Evolutionary conservation across 2,888 invertebrate genomes (phyloP), one percentile per base, ranked within the genome.

Genomic region (Sphaerophoria rueppellii): DNA sequence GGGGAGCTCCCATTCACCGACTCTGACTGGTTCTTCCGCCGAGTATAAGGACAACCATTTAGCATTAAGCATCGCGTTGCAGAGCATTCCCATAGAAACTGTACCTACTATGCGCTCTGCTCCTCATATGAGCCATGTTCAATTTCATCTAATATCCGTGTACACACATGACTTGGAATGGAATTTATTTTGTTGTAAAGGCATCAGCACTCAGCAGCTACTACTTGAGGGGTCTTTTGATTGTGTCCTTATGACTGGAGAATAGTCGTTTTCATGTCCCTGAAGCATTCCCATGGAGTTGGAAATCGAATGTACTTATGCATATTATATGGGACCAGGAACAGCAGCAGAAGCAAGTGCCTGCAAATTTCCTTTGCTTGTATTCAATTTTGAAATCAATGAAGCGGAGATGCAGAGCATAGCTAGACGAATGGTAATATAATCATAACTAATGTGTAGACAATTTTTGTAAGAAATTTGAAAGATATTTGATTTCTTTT

Each of bases 141-240:
- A 83, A 83, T 83, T 83, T 74, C 79, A 75, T 75, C 79, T 83
- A 83, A 83, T 83, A 83, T 83, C 79, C 83, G 67, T 79, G 83
- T 83, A 83, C 71, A 79, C 83, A 83, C 83, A 83, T 83, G 83
- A 79, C 67, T 83, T 75, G 83, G 24, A 79, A 83, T 75, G 83
- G 79, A 83, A 83, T 83, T 83, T 83, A 79, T 83, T 83, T 83
- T 74, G 67, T 79, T 83, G 71, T 72, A 71, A 75, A 71, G 71
- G 75, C 67, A 67, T 67, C 67, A 67, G 67, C 79, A 75, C 52
- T 67, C 67, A 67, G 67, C 79, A 75, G 73, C 60, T 78, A 78
- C 65, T 16, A 67, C 65, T 52, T 35, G 48, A 48, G 67, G 57
- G 32, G 46, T 16, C 24, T 48, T 81, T 54, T 65, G 58, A 82